Base-by-base conservation (phyloP, 2,797 vertebrate genomes). In the Thunnus albacares region DNA sequence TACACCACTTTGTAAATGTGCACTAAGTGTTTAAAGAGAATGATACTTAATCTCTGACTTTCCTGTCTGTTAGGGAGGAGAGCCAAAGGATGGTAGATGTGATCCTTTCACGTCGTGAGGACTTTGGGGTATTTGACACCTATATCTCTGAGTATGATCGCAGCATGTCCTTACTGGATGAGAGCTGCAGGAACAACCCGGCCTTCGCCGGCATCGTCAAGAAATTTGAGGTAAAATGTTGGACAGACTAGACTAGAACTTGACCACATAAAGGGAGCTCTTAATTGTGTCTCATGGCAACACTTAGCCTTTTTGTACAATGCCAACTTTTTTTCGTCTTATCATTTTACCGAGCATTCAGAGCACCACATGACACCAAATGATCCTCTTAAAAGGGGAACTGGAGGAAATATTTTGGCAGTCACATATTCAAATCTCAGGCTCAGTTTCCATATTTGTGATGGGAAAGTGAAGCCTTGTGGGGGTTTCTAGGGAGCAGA, bases 111-210 rank as follows among this genome's bases (percentile, higher is more conserved):
- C 95, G 90, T 49, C 95, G 92, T 65, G 95, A 96, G 51, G 95
- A 94, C 59, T 96, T 99, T 61, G 80, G 90, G 15, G 92, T 97
- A 84, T 98, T 98, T 47, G 94, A 95, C 24, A 87, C 95, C 59
- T 98, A 97, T 77, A 97, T 99, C 91, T 94, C 93, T 1, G 95
- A 97, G 85, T 99, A 98, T 65, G 98, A 99, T 80, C 96, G 91
- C 90, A 97, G 94, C 94, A 95, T 97, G 94, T 95, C 95, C 64
- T 84, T 98, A 71, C 95, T 99, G 57, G 95, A 97, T 78, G 96
- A 98, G 88, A 96, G 86, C 88, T 96, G 96, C 84, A 94, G 94
- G 86, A 96, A 88, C 77, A 95, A 84, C 77, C 92, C 92, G 0
- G 90, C 90, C 41, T 95, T 99, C 76, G 91, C 96, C 30, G 79